Evolutionary conservation across 2,113 vertebrate genomes (phyloP).

Genomic region (Oenanthe melanoleuca): DNA sequence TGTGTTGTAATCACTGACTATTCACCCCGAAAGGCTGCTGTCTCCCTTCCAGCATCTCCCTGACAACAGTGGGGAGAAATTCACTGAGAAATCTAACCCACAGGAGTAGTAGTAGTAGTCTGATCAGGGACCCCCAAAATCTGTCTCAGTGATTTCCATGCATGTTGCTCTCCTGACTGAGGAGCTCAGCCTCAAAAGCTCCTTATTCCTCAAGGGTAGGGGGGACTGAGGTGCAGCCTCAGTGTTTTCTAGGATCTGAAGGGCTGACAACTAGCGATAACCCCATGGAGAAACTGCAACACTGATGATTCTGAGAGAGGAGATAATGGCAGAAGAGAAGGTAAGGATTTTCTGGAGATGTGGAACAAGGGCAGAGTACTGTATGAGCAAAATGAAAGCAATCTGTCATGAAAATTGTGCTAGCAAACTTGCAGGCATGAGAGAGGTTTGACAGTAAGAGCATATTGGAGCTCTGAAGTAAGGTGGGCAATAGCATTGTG

Average conservation of each 20-base stretch:
- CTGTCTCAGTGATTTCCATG: background rate
- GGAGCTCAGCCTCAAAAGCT: background rate
- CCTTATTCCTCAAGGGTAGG: background rate
- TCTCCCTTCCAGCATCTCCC: background rate
- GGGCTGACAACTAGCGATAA: background rate
- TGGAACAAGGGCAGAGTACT: background rate
- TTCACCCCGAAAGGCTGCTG: background rate
- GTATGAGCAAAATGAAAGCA: background rate
- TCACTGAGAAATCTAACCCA: background rate
- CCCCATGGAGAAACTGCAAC: background rate
- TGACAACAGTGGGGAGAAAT: background rate
- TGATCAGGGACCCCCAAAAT: background rate
- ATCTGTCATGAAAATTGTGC: background rate
- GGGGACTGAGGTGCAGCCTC: background rate
- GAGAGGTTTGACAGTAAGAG: background rate
- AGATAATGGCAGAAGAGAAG: background rate
- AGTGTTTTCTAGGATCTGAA: background rate
- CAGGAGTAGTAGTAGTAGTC: background rate
- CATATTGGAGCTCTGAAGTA: background rate
- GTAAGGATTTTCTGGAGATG: background rate
- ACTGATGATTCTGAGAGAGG: background rate
- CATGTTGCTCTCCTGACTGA: background rate
- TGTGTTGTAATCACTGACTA: background rate
- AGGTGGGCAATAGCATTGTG: background rate
- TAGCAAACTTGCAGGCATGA: background rate